Percentiles rank a stretch among this genome's conserved stretches.
Conservation (phyloP, 92 coral and sea anemone species). For the Zoanthus sansibaricus region DNA sequence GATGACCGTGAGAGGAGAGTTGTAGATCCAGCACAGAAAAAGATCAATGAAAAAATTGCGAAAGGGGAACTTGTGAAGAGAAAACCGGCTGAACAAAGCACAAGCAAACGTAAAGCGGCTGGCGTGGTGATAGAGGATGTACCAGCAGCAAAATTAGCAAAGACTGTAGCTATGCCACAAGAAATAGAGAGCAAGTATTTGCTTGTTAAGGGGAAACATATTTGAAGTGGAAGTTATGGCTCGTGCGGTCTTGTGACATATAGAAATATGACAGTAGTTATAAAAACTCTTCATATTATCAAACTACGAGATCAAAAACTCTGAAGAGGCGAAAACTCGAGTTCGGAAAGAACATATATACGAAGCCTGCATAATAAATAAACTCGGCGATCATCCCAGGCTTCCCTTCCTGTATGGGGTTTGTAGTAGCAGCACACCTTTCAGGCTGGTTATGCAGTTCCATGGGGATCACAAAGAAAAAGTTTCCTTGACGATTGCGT, state of each 20-base stretch:
- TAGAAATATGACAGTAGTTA: too few relatives aligned
- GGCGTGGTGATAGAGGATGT: conserved; percentile 2
- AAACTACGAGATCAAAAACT: too few relatives aligned
- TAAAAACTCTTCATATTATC: too few relatives aligned
- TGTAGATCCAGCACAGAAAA: conserved; percentile 9
- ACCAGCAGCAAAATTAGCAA: neutral
- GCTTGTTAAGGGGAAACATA: conserved; percentile 39
- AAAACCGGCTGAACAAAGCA: conserved; percentile 13
- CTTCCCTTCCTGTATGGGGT: conserved; percentile 58
- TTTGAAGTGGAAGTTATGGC: conserved; percentile 60
- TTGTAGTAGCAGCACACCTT: conserved; percentile 2
- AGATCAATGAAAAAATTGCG: conserved; percentile 17
- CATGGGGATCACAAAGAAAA: conserved; percentile 41
- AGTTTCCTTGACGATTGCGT: conserved; percentile 2
- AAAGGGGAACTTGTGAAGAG: conserved; percentile 26
- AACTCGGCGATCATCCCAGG: conserved; percentile 62
- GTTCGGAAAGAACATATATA: conserved; percentile 25
- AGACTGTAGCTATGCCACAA: conserved; percentile 15
- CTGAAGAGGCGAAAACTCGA: too few relatives aligned
- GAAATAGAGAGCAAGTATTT: conserved; percentile 45
- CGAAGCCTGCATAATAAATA: conserved; percentile 41
- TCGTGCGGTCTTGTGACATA: conserved; percentile 51
- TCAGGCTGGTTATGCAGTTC: conserved; percentile 36
- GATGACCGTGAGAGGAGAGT: conserved; percentile 11
- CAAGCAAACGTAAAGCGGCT: neutral